Conservation (phyloP, 2,113 vertebrate species). For the Turdus rufiventris region DNA sequence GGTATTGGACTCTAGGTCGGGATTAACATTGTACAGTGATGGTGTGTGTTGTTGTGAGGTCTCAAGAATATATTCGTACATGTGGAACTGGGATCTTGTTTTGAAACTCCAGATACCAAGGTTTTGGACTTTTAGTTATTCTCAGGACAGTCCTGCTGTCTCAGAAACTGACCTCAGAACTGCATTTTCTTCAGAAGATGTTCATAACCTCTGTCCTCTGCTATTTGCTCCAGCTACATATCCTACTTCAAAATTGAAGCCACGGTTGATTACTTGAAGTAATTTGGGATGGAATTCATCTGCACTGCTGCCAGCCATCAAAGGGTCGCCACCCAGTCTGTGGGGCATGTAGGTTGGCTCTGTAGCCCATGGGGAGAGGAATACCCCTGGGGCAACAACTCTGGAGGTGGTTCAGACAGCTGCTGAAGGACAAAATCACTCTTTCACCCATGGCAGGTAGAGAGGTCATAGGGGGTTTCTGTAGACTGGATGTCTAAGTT, state of each 20-base stretch:
- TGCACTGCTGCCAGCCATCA: neutral
- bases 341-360: accelerated
- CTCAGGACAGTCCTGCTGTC: neutral
- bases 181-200: slow-evolving; percentile 14
- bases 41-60: slow-evolving; percentile 37
- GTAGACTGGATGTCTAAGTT: neutral
- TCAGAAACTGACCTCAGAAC: neutral
- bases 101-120: neutral
- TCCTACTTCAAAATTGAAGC: slow-evolving; percentile 60
- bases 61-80: neutral
- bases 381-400: too few species aligned
- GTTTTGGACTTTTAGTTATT: slow-evolving; percentile 8
- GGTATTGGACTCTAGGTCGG: neutral
- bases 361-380: neutral
- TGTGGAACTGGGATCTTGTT: slow-evolving; percentile 7
- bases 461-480: neutral
- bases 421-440: neutral
- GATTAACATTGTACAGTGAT: slow-evolving; percentile 15
- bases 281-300: slow-evolving; percentile 23
- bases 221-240: slow-evolving; percentile 16
- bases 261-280: slow-evolving; percentile 57
- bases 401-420: neutral
- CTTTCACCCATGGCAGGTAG: neutral
- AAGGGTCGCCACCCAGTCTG: neutral
- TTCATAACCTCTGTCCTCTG: neutral